phyloP scores from a whole-genome alignment of 2,888 invertebrate species.

The Apeira syringaria region DNA sequence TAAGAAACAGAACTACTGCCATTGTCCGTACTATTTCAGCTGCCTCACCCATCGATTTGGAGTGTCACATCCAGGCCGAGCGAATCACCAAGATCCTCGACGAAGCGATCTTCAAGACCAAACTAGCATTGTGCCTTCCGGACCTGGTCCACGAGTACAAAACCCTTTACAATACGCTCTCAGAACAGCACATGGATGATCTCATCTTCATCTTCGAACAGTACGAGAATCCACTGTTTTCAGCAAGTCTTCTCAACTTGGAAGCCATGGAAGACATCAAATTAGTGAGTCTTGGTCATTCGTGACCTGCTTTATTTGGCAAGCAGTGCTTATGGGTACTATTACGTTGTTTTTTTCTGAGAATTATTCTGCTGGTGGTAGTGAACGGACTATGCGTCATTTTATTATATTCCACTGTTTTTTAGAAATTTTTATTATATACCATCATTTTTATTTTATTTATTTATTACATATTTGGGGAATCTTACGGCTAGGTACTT shows the following conservation, averaged over 20 bases:
- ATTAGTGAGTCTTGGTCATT: conserved; percentile 58
- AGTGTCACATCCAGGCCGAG: conserved; percentile 67
- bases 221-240: conserved; percentile 68
- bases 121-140: conserved; percentile 67
- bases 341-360: too few relatives aligned
- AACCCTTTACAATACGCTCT: conserved; percentile 50
- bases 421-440: too few relatives aligned
- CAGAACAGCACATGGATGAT: conserved; percentile 64
- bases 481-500: too few relatives aligned
- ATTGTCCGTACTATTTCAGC: conserved; percentile 20
- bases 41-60: conserved; percentile 29
- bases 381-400: too few relatives aligned
- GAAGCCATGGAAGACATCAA: conserved; percentile 68
- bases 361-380: too few relatives aligned
- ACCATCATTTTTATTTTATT: too few relatives aligned
- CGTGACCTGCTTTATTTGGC: too few relatives aligned
- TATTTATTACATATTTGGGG: too few relatives aligned
- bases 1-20: too few relatives aligned
- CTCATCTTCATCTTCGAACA: conserved; percentile 71
- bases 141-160: conserved; percentile 63
- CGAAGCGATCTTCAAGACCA: conserved; percentile 66
- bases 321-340: too few relatives aligned
- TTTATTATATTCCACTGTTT: too few relatives aligned
- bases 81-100: conserved; percentile 79
- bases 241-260: conserved; percentile 61